Evolutionary conservation across 92 coral and sea anemone genomes (phyloP), one percentile per base, ranked within the genome.

Genomic region (Umimayanthus chanpuru): DNA sequence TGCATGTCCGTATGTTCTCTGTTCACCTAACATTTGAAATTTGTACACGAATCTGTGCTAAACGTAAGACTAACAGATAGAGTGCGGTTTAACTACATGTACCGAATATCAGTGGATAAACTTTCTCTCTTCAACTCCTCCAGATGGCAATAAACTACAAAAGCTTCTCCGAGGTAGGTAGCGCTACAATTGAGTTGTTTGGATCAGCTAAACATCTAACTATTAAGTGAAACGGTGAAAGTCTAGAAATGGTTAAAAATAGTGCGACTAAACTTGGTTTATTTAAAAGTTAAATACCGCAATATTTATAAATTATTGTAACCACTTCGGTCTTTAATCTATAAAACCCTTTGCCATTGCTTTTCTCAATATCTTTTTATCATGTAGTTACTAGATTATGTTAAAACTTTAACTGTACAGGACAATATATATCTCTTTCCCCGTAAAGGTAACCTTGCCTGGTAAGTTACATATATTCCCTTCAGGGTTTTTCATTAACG

Each of bases 161-260:
- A 83, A 83, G 73, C 43, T 47, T 26, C 87, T 83, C 25, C 77
- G 20, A 83, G 87, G 87, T 83, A 83, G 53, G 87, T 43, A 28
- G 18, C 14, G 55, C 4, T 23, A 41, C 44, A 38, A 9, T 11
- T 47, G 50, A 47, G 8, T 9, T 61, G 68, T 1, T 23, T 64
- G 15, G 85, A 38, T 39, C 38, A 9, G 32, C 81, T 26, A 44
- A 77, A 44, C 26, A 43, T 77, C 23, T 44, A 9, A 25, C 38
- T 39, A 32, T 30, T 28, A 20, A 73, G 15, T 73, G 11, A 32
- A 32, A 36, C 18, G 14, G 10, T 18, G 23, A 76, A 40, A 14
- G 25, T 56, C 66, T 9, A 1, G 5, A 23, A 77, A 23, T 77
- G 29, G 4, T 20, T 77, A 77, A 23, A 77, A 9, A 38, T 28